Evolutionary conservation across 1,140 invertebrate species (phyloP), one percentile per base, ranked within the genome.

Genomic region (Mercenaria mercenaria): DNA sequence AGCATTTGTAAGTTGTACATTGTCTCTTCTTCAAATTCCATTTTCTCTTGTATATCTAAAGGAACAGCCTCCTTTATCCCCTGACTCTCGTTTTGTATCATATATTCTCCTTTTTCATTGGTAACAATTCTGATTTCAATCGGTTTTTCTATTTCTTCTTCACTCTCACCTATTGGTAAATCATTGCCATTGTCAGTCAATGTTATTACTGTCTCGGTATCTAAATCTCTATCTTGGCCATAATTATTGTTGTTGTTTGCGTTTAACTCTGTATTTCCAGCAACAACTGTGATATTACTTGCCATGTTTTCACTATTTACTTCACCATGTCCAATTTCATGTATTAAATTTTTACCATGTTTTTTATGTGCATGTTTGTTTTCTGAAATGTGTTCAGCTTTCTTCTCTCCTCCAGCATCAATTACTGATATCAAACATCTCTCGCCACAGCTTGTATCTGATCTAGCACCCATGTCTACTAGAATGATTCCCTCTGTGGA

Each of bases 1-100:
- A 94, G 81, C 92, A 94, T 93, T 74, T 94, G 91, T 37, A 94
- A 15, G 82, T 94, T 94, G 34, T 94, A 94, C 74, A 91, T 88
- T 18, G 91, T 90, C 20, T 88, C 85, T 74, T 89, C 80, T 23
- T 91, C 59, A 37, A 41, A 37, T 32, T 72, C 37, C 6, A 50
- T 64, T 32, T 72, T 18, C 34, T 69, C 76, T 43, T 41, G 29
- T 18, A 88, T 80, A 15, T 47, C 43, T 6, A 29, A 32, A 26
- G 61, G 56, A 23, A 67, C 76, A n/a, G 56, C 64, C n/a, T 80
- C 64, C 4, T 85, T 72, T 10, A 64, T 29, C 43, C 59, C 52
- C 20, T 47, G 6, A 56, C 56, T 50, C 8, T 82, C 74, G 32
- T 56, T 86, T 3, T 81, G 39, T 11, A 88, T 83, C 67, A 87